Evolutionary conservation across 1,140 invertebrate genomes (phyloP), one percentile per base, ranked within the genome.

Genomic region (Drosophila leontia): DNA sequence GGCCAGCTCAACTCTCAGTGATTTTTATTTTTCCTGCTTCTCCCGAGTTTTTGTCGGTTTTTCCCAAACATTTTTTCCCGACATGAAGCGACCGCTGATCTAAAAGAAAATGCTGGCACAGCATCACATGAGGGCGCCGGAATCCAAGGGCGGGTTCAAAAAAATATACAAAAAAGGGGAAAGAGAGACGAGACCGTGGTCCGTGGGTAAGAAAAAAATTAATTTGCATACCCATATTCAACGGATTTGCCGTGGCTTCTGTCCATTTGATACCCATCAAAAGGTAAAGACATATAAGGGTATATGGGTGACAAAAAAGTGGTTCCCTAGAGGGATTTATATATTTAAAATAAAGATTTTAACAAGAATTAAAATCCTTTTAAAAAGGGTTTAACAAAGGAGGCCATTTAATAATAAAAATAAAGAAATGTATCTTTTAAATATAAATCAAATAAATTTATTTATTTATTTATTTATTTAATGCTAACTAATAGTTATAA

Each of bases 221-320:
- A 79, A 90, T 90, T 88, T 90, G 85, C 85, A 90, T 90, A 90
- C 72, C 62, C 74, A 83, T 81, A 87, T 83, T 83, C 83, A 63
- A 86, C 82, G 76, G 80, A 80, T 74, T 77, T 77, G 57, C 51
- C 29, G 53, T 55, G 13, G 56, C 41, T 76, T 81, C 68, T 47
- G 57, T 51, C 48, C 39, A 17, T 35, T 42, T 37, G n/a, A 60
- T 72, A 72, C 69, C 44, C 67, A 29, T 72, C 0, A 5, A 48
- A 48, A n/a, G 12, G 15, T 6, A 15, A 5, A 11, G 3, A 6
- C 12, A 0, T 26, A 12, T 11, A 9, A 1, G 15, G 13, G 15
- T 15, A 35, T 55, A 37, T 37, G 7, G 2, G 34, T 4, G 19
- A 17, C 3, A 26, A n/a, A n/a, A 12, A 35, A 19, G 19, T 1